A percentile compares a stretch with the other conserved stretches of the same genome.
These are phyloP conservation scores for Neodiprion virginianus DNA, from an alignment of 1,140 invertebrate species.

Conservation along the genomic window DNA sequence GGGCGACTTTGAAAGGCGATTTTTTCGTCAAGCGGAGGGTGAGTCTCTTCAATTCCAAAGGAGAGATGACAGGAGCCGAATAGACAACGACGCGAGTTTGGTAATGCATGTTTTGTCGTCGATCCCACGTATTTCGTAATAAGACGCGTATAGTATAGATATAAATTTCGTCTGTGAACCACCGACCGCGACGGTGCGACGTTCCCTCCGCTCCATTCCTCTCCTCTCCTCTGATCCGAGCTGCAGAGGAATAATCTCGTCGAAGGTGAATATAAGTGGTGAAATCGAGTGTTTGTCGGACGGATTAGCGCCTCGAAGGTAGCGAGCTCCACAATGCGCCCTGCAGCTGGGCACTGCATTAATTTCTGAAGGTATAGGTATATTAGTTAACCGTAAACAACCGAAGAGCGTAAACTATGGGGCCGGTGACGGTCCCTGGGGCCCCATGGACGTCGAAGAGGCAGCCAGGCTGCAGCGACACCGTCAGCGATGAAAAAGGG, in stretches of 20 bases:
- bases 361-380: constrained; percentile 1
- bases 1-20: no score
- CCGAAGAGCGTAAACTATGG: neutral
- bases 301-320: constrained; percentile 30
- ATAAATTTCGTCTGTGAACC: neutral
- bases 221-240: no score
- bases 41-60: no score
- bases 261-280: neutral
- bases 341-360: neutral
- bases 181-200: neutral
- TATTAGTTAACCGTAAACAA: neutral
- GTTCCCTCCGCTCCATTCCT: neutral
- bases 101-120: neutral
- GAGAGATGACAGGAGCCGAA: no score
- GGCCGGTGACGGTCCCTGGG: neutral
- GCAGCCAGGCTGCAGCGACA: neutral
- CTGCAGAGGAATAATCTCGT: neutral
- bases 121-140: neutral
- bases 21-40: no score
- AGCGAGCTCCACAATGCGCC: constrained; percentile 18
- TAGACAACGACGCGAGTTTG: neutral
- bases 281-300: constrained; percentile 25
- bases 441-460: neutral
- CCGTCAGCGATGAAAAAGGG: no score
- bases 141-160: neutral